Percentiles rank a stretch among this genome's conserved stretches.
Conservation (phyloP, 2,888 invertebrate species). For the Furcula furcula region DNA sequence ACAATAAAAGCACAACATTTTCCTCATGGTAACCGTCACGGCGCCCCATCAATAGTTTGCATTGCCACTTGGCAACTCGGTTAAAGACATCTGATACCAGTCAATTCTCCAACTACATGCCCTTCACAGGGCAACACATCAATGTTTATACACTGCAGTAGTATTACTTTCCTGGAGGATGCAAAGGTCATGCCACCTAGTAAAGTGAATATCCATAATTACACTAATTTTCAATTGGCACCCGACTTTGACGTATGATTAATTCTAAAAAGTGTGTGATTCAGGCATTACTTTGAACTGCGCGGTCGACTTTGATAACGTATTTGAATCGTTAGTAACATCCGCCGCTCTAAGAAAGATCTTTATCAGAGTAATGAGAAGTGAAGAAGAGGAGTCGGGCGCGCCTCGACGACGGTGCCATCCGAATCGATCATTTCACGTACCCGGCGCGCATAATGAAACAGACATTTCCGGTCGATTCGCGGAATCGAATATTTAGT, state of each 20-base stretch:
- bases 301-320: constrained; percentile 29
- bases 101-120: no score
- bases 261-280: constrained; percentile 26
- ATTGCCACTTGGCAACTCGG: no score
- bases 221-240: constrained; percentile 23
- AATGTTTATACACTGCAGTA: no score
- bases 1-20: no score
- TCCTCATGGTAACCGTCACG: no score
- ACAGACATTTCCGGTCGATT: constrained; percentile 71
- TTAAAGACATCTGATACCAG: no score
- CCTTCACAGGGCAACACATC: no score
- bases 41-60: no score
- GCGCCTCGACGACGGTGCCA: constrained; percentile 42
- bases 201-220: no score
- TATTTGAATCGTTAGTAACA: constrained; percentile 29
- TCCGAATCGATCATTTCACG: constrained; percentile 70
- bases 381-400: constrained; percentile 30
- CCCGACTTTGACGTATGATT: no score
- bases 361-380: constrained; percentile 55
- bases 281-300: constrained; percentile 32
- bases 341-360: constrained; percentile 46
- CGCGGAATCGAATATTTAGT: constrained; percentile 66
- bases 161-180: no score
- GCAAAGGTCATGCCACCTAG: no score
- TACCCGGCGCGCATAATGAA: constrained; percentile 70